These are phyloP conservation scores for Acholoe squamosa DNA, from an alignment of 2,888 invertebrate species.

Conservation along the genomic window DNA sequence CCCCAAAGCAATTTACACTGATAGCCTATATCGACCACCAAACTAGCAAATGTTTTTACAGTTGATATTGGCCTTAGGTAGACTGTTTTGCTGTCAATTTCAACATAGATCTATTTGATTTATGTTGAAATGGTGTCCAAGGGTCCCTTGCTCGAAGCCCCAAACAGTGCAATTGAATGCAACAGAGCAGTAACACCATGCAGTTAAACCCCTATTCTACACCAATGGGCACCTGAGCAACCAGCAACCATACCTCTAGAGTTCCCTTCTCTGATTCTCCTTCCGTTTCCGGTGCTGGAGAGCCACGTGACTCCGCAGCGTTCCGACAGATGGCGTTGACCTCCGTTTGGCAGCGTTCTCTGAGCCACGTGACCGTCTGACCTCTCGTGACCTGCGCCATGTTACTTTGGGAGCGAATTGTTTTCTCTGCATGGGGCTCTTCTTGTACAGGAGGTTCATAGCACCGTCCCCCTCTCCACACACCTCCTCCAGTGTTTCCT, in stretches of 20 bases:
- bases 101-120: too few relatives aligned
- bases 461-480: not conserved
- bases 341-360: slow-evolving; percentile 19
- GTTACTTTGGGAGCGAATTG: not conserved
- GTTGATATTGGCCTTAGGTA: too few relatives aligned
- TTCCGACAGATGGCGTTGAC: slow-evolving; percentile 27
- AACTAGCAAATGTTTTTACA: too few relatives aligned
- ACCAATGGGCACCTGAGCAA: too few relatives aligned
- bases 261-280: not conserved
- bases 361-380: slow-evolving; percentile 8
- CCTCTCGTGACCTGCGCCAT: slow-evolving; percentile 15
- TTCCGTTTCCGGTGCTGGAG: not conserved
- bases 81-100: too few relatives aligned
- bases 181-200: too few relatives aligned
- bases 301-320: not conserved
- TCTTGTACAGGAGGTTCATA: not conserved
- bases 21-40: too few relatives aligned
- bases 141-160: too few relatives aligned
- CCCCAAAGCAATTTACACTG: too few relatives aligned
- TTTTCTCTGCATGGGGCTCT: not conserved
- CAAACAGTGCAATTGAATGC: too few relatives aligned
- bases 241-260: not conserved
- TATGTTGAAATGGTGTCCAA: too few relatives aligned
- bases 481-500: not conserved
- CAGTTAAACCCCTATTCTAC: too few relatives aligned